These are phyloP conservation scores for Panthera tigris DNA, from an alignment of 2,113 vertebrate species.

Conservation along the genomic window DNA sequence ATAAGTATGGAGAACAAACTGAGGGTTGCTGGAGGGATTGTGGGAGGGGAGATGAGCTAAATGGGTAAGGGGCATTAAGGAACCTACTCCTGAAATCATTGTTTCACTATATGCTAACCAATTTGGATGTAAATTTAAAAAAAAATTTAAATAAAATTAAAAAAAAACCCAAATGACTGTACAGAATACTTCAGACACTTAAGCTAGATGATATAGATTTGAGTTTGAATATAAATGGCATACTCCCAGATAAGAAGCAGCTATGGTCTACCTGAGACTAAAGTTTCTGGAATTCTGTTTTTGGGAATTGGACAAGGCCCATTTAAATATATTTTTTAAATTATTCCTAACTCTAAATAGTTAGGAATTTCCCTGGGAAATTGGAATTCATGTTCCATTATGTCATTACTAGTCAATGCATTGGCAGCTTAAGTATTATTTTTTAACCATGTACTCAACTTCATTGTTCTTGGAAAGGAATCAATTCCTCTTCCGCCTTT, in stretches of 20 bases:
- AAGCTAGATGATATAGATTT: background rate
- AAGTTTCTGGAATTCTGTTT: background rate
- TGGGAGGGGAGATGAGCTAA: too few relatives aligned
- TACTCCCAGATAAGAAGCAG: background rate
- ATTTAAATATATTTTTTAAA: background rate
- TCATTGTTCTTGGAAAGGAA: background rate
- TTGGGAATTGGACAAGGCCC: background rate
- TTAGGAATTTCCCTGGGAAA: background rate
- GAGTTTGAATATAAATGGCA: background rate
- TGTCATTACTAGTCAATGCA: background rate
- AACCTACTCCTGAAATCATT: too few relatives aligned
- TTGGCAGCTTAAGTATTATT: background rate
- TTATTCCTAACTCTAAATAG: background rate
- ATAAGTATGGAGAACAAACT: too few relatives aligned
- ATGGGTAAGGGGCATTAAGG: too few relatives aligned
- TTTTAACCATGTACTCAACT: background rate
- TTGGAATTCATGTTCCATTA: background rate
- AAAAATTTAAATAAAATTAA: too few relatives aligned
- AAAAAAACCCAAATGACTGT: background rate
- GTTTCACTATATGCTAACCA: too few relatives aligned
- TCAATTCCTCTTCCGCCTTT: background rate
- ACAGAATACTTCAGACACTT: background rate
- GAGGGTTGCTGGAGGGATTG: too few relatives aligned
- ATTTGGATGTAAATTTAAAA: too few relatives aligned
- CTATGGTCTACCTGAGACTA: background rate